Percentiles rank a stretch among this genome's conserved stretches.
Conservation (phyloP, 1,140 invertebrate genomes). For the Heliothis virescens region DNA sequence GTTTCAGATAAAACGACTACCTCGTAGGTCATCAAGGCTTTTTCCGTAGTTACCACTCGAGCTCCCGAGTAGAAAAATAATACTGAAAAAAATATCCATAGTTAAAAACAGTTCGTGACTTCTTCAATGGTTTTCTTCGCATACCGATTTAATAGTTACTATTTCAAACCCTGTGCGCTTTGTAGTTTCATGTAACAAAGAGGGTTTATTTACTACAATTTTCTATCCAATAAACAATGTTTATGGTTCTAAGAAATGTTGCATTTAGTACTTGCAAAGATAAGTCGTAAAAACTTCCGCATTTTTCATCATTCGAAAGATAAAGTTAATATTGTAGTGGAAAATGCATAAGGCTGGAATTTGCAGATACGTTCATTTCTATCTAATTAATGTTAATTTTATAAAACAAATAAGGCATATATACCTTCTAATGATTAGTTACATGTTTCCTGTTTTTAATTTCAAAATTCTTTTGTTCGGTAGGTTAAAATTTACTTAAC, state of each 20-base stretch:
- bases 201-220: background rate
- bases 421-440: no score
- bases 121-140: background rate
- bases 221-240: background rate
- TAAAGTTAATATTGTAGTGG: background rate
- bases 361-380: background rate
- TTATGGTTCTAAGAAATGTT: constrained; percentile 9
- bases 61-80: no score
- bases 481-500: no score
- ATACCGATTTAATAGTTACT: background rate
- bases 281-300: constrained; percentile 7
- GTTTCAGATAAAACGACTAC: no score
- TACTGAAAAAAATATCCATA: no score
- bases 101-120: no score
- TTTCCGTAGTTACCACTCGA: no score
- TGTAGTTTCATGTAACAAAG: background rate
- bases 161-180: background rate
- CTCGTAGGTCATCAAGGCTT: no score
- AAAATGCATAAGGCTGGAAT: background rate
- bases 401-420: no score
- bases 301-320: constrained; percentile 32
- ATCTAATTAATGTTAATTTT: background rate
- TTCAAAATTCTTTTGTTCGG: no score
- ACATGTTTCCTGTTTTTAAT: no score
- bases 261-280: background rate